Base-by-base conservation (phyloP, 2,113 vertebrate species). In the Albula glossodonta region DNA sequence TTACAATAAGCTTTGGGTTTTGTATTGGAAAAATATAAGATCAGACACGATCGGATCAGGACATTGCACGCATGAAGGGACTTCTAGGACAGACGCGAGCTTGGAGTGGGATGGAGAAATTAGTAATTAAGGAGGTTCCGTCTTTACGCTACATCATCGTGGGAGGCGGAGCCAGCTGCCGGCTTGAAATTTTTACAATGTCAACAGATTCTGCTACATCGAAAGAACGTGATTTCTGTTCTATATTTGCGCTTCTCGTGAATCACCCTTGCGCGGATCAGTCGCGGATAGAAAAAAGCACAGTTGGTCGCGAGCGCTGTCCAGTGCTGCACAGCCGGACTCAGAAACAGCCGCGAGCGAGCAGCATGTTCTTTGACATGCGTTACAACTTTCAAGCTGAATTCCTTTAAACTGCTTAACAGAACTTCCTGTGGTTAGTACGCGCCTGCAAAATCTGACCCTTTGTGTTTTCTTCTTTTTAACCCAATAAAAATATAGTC, bases 91-190 rank as follows among this genome's bases (percentile, higher is more conserved):
- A 91, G 89, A 86, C 48, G 86, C 78, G 83, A 84, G 77, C 31
- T 51, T 63, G 63, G 57, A 86, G 78, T 74, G 89, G 78, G 88
- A 89, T 74, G 81, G 89, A 91, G 90, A 94, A 92, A 93, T 93
- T 90, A 93, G 92, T 95, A 87, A 94, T 95, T 94, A 94, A 94
- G 92, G 93, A 92, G 92, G 93, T 92, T 93, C 90, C 86, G 81
- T 88, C 87, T 87, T 84, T 87, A 84, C 41, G 41, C 86, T 82
- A 89, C 91, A 91, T 93, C 91, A 90, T 88, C 22, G 78, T 87
- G 56, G 31, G 52, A 84, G 89, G 94, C 86, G 94, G 94, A 92
- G 92, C 92, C 87, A 89, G 80, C 15, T 89, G 90, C 86, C 92
- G 89, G 74, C 48, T 82, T 88, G 60, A 66, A 57, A 86, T 90